Percentiles rank a stretch among this genome's conserved stretches.
Evolutionary conservation across 2,888 invertebrate species (phyloP).

Genomic region (Watsonalla cultraria): DNA sequence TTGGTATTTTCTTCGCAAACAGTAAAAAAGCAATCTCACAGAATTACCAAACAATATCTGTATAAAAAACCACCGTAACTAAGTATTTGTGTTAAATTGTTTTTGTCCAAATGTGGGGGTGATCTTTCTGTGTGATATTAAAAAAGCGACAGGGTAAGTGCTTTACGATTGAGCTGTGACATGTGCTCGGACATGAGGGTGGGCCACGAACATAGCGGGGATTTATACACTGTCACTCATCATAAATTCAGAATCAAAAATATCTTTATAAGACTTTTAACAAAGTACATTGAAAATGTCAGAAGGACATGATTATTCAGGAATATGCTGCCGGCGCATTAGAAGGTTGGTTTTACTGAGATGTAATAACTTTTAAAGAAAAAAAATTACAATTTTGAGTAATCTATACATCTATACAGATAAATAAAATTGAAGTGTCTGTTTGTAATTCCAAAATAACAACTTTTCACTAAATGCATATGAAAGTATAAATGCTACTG

Average conservation of each 20-base stretch:
- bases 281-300: no score
- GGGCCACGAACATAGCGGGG: slow-evolving; percentile 32
- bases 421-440: no score
- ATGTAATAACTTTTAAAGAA: no score
- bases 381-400: no score
- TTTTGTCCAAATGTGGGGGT: slow-evolving; percentile 36
- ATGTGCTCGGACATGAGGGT: slow-evolving; percentile 43
- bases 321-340: no score
- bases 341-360: no score
- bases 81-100: slow-evolving; percentile 48
- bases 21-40: slow-evolving; percentile 6
- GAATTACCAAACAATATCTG: slow-evolving; percentile 28
- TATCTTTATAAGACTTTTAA: no score
- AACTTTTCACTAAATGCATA: no score
- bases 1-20: neutral
- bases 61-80: slow-evolving; percentile 28
- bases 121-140: slow-evolving; percentile 60
- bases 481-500: no score
- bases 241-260: neutral
- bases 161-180: slow-evolving; percentile 60
- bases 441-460: no score
- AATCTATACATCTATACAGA: no score
- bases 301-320: no score
- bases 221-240: neutral
- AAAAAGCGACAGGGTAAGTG: slow-evolving; percentile 63